Base-by-base conservation (phyloP, 1,140 invertebrate genomes). In the Phocides pigmalion region DNA sequence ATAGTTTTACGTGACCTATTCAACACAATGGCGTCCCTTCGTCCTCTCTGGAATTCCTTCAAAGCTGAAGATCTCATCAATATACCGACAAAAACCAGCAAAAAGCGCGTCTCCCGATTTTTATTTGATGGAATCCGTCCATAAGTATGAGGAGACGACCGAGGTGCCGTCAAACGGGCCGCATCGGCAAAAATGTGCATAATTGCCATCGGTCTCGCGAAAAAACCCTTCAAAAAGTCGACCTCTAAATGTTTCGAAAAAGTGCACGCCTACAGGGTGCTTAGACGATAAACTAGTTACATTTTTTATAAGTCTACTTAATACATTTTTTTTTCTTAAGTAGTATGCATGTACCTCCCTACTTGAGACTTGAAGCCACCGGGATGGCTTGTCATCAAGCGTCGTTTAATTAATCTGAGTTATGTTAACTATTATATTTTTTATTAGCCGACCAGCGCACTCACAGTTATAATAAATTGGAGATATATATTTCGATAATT, bases 111-210 rank as follows among this genome's bases (percentile, higher is more conserved):
- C 67, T 73, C 76, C 62, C 63, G 79, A 88, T 89, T 90, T 89
- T 90, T 90, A 88, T 90, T 87, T 82, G 82, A 87, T 75, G 82
- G 85, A 88, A 87, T 90, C 82, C 83, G 63, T 76, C 71, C 74
- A 79, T 78, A 83, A 82, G 82, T 82, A 89, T 85, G 79, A 85
- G 78, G 46, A 51, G 62, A 71, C 51, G 72, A 67, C 69, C 79
- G 78, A 68, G 72, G 73, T 78, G 67, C 74, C 66, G 74, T 75
- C 87, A 89, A 89, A 89, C 74, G 81, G 56, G 62, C 82, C 87
- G 82, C 83, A 74, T 76, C 76, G 79, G 82, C 82, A 89, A 87
- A 89, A 89, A 89, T 89, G 87, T 88, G 82, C 87, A 89, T 89
- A 89, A 89, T 89, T 89, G 87, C 78, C 72, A 64, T 62, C 72